phyloP scores from a whole-genome alignment of 2,888 invertebrate genomes.

The Parelbella ahira region DNA sequence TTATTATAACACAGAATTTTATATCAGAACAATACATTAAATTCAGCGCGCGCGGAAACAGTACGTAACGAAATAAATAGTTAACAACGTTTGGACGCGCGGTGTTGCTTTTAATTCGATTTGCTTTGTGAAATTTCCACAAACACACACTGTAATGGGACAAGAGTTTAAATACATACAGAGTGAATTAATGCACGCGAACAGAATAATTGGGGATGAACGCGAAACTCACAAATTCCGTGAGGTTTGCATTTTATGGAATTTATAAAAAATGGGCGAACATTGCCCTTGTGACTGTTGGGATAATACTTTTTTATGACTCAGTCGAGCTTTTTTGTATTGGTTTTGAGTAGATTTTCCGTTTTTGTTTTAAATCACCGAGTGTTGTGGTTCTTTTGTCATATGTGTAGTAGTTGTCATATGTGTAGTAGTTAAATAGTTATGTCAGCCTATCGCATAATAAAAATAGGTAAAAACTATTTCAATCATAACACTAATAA shows the following conservation, averaged over 20 bases:
- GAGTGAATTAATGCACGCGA: conserved; percentile 48
- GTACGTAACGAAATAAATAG: conserved; percentile 64
- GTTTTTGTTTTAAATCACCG: too few relatives aligned
- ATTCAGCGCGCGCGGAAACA: conserved; percentile 67
- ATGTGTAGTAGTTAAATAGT: too few relatives aligned
- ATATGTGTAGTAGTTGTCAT: too few relatives aligned
- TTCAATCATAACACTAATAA: too few relatives aligned
- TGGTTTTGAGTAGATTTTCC: too few relatives aligned
- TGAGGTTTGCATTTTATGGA: background rate
- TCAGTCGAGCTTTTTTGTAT: too few relatives aligned
- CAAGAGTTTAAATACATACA: conserved; percentile 64
- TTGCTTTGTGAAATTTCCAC: conserved; percentile 64
- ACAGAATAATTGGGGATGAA: conserved; percentile 3
- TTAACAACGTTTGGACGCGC: conserved; percentile 55
- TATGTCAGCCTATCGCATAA: too few relatives aligned
- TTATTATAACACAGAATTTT: background rate
- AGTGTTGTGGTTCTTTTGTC: too few relatives aligned
- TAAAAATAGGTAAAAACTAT: too few relatives aligned
- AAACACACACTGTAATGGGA: conserved; percentile 60
- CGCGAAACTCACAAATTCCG: conserved; percentile 31
- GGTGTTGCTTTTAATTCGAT: conserved; percentile 69
- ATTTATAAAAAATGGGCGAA: too few relatives aligned
- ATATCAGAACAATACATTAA: conserved; percentile 26
- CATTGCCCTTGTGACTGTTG: too few relatives aligned
- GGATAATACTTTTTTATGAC: too few relatives aligned